Conservation (phyloP, 2,797 vertebrate species). For the Eulemur mongoz region DNA sequence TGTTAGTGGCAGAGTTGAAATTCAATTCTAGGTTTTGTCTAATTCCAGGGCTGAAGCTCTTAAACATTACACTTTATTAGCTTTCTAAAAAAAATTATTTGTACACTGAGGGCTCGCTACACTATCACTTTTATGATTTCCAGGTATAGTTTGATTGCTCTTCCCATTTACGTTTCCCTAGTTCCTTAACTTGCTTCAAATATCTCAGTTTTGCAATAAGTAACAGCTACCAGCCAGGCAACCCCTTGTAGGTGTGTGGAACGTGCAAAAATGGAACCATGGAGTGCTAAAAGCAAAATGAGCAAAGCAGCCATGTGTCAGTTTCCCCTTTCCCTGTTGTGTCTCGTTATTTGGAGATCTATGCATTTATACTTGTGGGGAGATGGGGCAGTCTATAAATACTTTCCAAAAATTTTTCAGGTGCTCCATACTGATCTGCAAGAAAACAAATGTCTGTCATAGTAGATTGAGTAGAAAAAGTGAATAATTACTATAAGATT, state of each 20-base stretch:
- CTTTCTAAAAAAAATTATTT: neutral
- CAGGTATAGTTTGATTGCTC: neutral
- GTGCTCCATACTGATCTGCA: neutral
- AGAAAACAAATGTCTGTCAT: neutral
- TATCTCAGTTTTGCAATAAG: neutral
- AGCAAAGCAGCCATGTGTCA: rapidly evolving
- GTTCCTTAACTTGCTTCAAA: neutral
- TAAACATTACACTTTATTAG: neutral
- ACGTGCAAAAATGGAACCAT: neutral
- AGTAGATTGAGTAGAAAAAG: neutral
- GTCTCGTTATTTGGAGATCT: neutral
- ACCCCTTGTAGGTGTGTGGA: neutral
- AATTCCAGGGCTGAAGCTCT: neutral
- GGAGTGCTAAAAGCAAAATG: neutral
- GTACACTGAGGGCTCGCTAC: neutral
- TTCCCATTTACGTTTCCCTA: neutral
- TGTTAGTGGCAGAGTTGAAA: neutral
- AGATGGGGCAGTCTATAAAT: neutral
- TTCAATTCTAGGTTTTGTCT: neutral
- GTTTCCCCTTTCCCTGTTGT: neutral
- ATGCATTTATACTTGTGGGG: neutral
- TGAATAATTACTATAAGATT: neutral
- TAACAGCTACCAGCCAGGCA: neutral
- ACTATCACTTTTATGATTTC: neutral
- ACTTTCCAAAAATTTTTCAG: neutral